Evolutionary conservation across 1,140 invertebrate genomes (phyloP).

Genomic region (Coptotermes formosanus): DNA sequence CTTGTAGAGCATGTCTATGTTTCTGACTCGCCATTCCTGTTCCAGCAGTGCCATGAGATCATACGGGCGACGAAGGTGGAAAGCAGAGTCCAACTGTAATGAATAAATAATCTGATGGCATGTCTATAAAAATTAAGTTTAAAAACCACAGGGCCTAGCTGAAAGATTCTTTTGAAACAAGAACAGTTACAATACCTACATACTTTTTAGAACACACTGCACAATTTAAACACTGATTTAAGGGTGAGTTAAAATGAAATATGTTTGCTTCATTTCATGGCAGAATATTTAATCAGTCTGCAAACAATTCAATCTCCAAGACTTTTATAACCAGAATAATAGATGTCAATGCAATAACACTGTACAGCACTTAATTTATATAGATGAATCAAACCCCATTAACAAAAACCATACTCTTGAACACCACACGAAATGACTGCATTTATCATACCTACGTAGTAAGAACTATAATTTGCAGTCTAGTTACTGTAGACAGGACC

Average conservation of each 20-base stretch:
- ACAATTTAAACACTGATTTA: background rate
- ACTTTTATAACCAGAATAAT: background rate
- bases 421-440: too few species aligned
- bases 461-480: background rate
- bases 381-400: too few species aligned
- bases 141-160: too few species aligned
- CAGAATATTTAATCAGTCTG: background rate
- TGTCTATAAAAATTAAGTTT: too few species aligned
- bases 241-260: background rate
- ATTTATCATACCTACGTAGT: too few species aligned
- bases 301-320: background rate
- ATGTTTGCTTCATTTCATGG: background rate
- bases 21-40: conserved; percentile 69
- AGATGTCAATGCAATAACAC: background rate
- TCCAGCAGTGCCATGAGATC: conserved; percentile 78
- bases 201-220: too few species aligned
- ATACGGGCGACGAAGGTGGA: conserved; percentile 72
- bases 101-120: background rate
- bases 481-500: too few species aligned
- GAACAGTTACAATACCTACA: too few species aligned
- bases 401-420: too few species aligned
- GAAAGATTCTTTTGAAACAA: too few species aligned
- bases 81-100: conserved; percentile 66
- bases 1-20: conserved; percentile 63
- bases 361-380: too few species aligned